phyloP scores from a whole-genome alignment of 2,113 vertebrate species.

The Triplophysa siluroides region DNA sequence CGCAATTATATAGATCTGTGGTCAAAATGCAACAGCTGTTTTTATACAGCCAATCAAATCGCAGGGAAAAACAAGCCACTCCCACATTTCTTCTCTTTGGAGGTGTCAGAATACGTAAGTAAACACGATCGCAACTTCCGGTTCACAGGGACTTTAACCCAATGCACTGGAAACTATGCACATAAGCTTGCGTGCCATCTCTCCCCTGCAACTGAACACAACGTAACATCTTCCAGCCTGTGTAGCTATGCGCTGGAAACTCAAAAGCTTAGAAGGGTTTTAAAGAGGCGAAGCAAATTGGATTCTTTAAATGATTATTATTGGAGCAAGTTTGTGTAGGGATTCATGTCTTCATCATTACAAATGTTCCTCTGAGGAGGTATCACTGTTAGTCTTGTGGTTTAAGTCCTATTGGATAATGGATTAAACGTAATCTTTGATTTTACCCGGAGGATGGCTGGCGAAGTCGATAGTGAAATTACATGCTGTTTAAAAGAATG shows the following conservation, averaged over 20 bases:
- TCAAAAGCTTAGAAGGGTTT: conserved; percentile 3
- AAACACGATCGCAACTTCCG: too few relatives aligned
- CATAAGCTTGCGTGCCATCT: too few relatives aligned
- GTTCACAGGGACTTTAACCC: too few relatives aligned
- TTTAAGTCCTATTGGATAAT: conserved; percentile 23
- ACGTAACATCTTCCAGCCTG: too few relatives aligned
- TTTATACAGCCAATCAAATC: too few relatives aligned
- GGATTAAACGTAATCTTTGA: conserved; percentile 42
- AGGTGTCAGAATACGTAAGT: too few relatives aligned
- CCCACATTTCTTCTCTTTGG: too few relatives aligned
- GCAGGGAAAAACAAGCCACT: too few relatives aligned
- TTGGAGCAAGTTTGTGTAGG: conserved; percentile 1
- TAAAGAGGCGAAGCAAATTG: background rate
- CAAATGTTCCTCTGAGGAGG: background rate
- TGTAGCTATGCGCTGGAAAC: background rate
- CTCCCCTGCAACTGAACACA: too few relatives aligned
- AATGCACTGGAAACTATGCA: too few relatives aligned
- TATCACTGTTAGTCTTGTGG: conserved; percentile 9
- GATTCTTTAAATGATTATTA: background rate
- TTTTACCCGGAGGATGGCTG: background rate
- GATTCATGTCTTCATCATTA: background rate
- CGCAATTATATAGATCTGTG: too few relatives aligned
- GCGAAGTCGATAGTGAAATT: conserved; percentile 22
- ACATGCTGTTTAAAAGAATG: conserved; percentile 25
- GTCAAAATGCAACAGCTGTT: too few relatives aligned